Conservation (phyloP, 2,888 invertebrate genomes). For the Trichogramma dendrolimi region DNA sequence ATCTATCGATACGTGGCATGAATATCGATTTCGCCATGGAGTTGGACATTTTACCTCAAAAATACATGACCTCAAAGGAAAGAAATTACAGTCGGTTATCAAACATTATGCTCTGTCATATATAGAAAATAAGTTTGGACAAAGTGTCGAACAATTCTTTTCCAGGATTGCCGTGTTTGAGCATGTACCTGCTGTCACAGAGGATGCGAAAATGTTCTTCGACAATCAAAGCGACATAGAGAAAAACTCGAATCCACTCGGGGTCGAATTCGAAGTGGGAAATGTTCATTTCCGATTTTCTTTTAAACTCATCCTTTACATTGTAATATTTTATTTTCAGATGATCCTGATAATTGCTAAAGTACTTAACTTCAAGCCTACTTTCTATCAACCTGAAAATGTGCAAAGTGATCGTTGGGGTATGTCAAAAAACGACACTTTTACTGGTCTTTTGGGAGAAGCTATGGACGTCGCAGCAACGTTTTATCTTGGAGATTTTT, state of each 20-base stretch:
- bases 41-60: slow-evolving; percentile 49
- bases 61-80: slow-evolving; percentile 45
- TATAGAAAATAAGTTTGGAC: background rate
- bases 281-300: background rate
- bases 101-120: background rate
- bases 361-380: slow-evolving; percentile 68
- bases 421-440: slow-evolving; percentile 61
- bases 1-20: slow-evolving; percentile 66
- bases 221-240: slow-evolving; percentile 20
- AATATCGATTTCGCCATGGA: slow-evolving; percentile 59
- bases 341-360: slow-evolving; percentile 64
- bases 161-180: slow-evolving; percentile 64
- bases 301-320: background rate
- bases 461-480: slow-evolving; percentile 66
- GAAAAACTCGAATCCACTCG: slow-evolving; percentile 44
- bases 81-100: slow-evolving; percentile 40
- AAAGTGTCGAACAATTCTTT: slow-evolving; percentile 30
- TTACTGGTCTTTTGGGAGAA: slow-evolving; percentile 71
- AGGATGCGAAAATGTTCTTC: slow-evolving; percentile 38
- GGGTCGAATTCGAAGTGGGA: slow-evolving; percentile 68
- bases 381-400: slow-evolving; percentile 64
- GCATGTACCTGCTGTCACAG: slow-evolving; percentile 65
- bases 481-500: slow-evolving; percentile 72
- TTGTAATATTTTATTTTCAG: slow-evolving; percentile 48
- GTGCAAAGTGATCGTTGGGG: slow-evolving; percentile 68